Percentiles rank a stretch among this genome's conserved stretches.
Conservation (phyloP, 2,113 vertebrate genomes). For the Psammodynastes pulverulentus region DNA sequence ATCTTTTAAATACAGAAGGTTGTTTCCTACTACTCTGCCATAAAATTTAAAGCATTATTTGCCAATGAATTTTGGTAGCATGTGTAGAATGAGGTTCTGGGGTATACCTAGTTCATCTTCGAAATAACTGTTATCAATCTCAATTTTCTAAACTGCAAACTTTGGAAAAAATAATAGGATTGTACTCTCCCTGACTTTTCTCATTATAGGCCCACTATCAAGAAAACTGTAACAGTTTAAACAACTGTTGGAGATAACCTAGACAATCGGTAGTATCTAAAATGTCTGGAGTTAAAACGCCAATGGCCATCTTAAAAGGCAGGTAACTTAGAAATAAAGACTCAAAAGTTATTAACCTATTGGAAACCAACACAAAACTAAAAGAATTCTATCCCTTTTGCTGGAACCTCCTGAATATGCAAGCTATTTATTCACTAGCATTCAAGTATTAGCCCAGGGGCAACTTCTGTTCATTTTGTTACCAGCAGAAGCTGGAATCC, state of each 20-base stretch:
- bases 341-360: not conserved
- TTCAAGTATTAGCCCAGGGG: not conserved
- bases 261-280: not conserved
- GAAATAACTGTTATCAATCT: not conserved
- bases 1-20: not conserved
- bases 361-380: not conserved
- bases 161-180: not conserved
- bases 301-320: not conserved
- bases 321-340: not conserved
- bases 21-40: not conserved
- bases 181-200: not conserved
- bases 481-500: not conserved
- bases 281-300: not conserved
- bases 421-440: not conserved
- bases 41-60: not conserved
- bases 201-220: not conserved
- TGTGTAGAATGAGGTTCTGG: not conserved
- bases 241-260: not conserved
- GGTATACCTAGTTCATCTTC: not conserved
- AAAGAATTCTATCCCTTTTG: not conserved
- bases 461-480: not conserved
- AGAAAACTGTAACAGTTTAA: not conserved
- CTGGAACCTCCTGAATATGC: not conserved
- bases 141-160: not conserved
- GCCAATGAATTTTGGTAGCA: not conserved